Evolutionary conservation across 2,113 vertebrate species (phyloP).

Genomic region (Todiramphus saurophagus): DNA sequence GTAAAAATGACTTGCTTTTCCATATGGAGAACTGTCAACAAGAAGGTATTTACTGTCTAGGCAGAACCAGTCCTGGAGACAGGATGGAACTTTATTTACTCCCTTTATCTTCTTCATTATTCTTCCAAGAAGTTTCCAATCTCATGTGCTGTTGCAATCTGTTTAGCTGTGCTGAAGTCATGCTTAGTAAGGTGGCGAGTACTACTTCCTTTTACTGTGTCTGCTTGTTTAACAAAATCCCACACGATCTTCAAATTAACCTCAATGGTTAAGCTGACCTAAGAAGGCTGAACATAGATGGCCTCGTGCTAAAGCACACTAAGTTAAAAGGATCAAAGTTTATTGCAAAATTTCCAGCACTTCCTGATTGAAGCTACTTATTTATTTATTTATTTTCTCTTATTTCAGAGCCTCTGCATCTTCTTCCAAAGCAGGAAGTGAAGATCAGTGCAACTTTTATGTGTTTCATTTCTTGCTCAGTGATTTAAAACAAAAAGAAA

Average conservation of each 20-base stretch:
- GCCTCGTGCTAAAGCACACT: background rate
- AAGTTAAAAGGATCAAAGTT: background rate
- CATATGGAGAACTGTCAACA: background rate
- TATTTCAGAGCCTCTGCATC: background rate
- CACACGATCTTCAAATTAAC: slow-evolving; percentile 5
- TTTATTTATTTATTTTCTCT: background rate
- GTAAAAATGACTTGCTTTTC: background rate
- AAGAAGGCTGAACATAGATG: background rate
- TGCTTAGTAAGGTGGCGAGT: background rate
- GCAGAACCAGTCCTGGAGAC: background rate
- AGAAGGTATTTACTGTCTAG: slow-evolving; percentile 47
- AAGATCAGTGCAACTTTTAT: background rate
- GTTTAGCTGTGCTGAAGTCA: background rate
- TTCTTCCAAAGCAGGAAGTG: background rate
- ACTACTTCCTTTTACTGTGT: slow-evolving; percentile 22
- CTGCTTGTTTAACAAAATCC: background rate
- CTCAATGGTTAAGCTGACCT: background rate
- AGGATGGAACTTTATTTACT: background rate
- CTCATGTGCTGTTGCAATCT: background rate
- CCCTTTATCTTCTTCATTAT: slow-evolving; percentile 17
- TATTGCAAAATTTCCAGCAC: background rate
- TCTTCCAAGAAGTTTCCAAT: slow-evolving; percentile 7
- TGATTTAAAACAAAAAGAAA: background rate
- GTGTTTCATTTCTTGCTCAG: background rate
- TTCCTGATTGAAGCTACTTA: background rate